Conservation (phyloP, 2,888 invertebrate genomes). For the Crossocerus cetratus region DNA sequence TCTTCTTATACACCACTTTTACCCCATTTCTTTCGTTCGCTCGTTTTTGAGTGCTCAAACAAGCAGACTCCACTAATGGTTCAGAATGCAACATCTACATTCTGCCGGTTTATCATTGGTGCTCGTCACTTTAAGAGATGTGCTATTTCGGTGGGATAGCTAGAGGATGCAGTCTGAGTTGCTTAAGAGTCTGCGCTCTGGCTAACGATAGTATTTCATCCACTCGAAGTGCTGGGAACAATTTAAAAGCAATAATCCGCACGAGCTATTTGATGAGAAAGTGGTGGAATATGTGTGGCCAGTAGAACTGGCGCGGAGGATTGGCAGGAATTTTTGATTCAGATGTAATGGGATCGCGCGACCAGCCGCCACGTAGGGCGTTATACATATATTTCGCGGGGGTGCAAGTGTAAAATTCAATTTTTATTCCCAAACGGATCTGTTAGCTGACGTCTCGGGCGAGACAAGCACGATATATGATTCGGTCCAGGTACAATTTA, state of each 20-base stretch:
- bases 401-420: constrained; percentile 40
- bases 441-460: constrained; percentile 28
- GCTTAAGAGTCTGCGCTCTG: too few relatives aligned
- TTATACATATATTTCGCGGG: constrained; percentile 33
- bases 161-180: too few relatives aligned
- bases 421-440: constrained; percentile 47
- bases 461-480: constrained; percentile 39
- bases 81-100: background rate
- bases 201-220: too few relatives aligned
- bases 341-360: constrained; percentile 5
- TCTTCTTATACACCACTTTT: background rate
- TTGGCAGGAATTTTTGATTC: constrained; percentile 4
- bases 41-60: constrained; percentile 7
- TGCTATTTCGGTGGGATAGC: too few relatives aligned
- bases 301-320: background rate
- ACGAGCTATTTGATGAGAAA: background rate
- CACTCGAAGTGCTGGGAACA: too few relatives aligned
- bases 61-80: background rate
- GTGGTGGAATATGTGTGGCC: background rate
- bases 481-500: constrained; percentile 38
- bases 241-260: background rate
- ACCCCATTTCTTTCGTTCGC: background rate
- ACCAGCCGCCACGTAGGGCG: constrained; percentile 1
- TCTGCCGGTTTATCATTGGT: background rate
- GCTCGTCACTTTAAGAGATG: too few relatives aligned